Conservation (phyloP, 2,888 invertebrate species). For the Drosophila stalkeri region DNA sequence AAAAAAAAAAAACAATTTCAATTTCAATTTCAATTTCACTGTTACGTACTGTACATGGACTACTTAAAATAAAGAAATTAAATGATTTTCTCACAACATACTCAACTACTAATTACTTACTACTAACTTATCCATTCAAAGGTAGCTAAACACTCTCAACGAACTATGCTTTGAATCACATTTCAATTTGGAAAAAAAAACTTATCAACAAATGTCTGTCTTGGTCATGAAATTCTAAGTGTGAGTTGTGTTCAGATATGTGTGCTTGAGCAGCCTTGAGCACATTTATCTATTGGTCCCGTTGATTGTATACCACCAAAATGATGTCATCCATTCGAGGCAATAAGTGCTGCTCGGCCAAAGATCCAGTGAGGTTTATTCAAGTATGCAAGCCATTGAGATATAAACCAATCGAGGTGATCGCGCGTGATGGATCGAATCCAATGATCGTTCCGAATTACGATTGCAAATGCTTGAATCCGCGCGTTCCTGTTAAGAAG, state of each 20-base stretch:
- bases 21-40: neutral
- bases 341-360: neutral
- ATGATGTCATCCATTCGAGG: neutral
- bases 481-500: neutral
- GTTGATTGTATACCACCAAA: neutral
- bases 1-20: neutral
- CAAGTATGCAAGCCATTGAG: neutral
- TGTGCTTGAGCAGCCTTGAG: neutral
- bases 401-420: neutral
- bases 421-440: neutral
- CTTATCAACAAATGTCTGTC: neutral
- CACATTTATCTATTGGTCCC: neutral
- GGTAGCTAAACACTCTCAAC: neutral
- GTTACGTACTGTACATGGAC: neutral
- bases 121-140: neutral
- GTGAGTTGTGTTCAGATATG: neutral
- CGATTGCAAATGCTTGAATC: neutral
- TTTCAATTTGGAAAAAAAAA: neutral
- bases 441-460: neutral
- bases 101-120: neutral
- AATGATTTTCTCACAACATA: neutral
- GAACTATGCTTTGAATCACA: slow-evolving; percentile 5
- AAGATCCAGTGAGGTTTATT: neutral
- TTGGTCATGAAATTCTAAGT: slow-evolving; percentile 22
- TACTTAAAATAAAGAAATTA: neutral